Base-by-base conservation (phyloP, 1,140 invertebrate species). In the Drosophila prosaltans region DNA sequence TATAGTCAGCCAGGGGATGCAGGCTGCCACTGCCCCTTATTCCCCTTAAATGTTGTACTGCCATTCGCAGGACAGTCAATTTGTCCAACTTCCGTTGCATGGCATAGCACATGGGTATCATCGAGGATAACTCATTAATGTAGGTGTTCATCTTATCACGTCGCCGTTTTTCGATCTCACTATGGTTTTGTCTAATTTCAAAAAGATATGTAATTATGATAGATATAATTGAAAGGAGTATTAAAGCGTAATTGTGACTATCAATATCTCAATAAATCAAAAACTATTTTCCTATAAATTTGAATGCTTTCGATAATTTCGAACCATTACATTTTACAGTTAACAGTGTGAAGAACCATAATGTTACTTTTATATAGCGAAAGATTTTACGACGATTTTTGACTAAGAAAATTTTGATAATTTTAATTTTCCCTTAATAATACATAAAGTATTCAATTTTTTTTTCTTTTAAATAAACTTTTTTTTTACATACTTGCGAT, bases 101-200 rank as follows among this genome's bases (percentile, higher is more conserved):
- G 1, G 97, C 96, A 81, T 96, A 96, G 90, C 98, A 98, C 96
- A 98, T 98, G 1, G 98, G 98, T 7, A 99, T 95, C 95, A 99
- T 97, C 1, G 95, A 94, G 32, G 97, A 97, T 36, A 99, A 91
- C 92, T 99, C 97, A 0, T 96, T 96, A 69, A 99, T 98, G 92
- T 98, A 98, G 0, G 96, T 97, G 93, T 98, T 98, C 98, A 99
- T 99, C 93, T 99, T 99, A 91, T 99, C 98, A 16, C 98, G 94
- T 2, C 98, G 94, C 1, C 98, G 93, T 91, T 98, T 98, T 92
- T 99, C 98, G 69, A 99, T 98, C 93, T 98, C 97, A 92, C 97
- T 98, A 93, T 99, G 98, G 93, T 98, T 98, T 92, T 98, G 96
- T 78, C 96, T 97, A 1, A 1, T 92, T 16, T 16, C 16, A 16